Evolutionary conservation across 2,888 invertebrate species (phyloP), one percentile per base, ranked within the genome.

Genomic region (Protodeltote pygarga): DNA sequence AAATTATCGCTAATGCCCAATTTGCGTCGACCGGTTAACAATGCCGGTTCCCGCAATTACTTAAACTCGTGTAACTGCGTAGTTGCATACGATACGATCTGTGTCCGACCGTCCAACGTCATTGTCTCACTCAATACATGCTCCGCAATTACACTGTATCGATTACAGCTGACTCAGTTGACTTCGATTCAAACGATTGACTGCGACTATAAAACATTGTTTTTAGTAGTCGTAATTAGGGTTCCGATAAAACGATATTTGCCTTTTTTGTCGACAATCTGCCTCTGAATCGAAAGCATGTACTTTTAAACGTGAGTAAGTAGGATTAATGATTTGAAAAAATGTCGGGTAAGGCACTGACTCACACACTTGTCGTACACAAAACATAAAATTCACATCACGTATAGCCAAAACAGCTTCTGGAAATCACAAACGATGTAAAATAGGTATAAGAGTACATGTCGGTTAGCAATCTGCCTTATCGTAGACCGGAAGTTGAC

Each of bases 1-100:
- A 91, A 89, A 91, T 91, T 92, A 92, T 90, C 73, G 87, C 87
- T 88, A 91, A 92, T 90, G 89, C 91, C 88, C 90, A 91, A 91
- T 91, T 91, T 91, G 91, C 87, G 89, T 89, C 89, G 81, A 81
- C 79, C 79, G 82, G 85, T 77, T 87, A 89, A 92, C 92, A 92
- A 92, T 92, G 85, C 84, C 83, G 70, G 88, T 90, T 91, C 90
- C 89, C 91, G 89, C 89, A 90, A 92, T 92, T 91, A 92, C 89
- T 90, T 90, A 90, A 92, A 92, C 87, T 87, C 87, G 82, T 89
- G 90, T 91, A 89, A 88, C 87, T 85, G 81, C 79, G 80, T 78
- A 71, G 73, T 70, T 67, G 69, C 81, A 78, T 79, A 76, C 80
- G 91, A 92, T 92, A 91, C 86, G 82, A 91, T 90, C 90, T 83